These are phyloP conservation scores for Menidia beryllina DNA, from an alignment of 2,113 vertebrate species.

Conservation along the genomic window DNA sequence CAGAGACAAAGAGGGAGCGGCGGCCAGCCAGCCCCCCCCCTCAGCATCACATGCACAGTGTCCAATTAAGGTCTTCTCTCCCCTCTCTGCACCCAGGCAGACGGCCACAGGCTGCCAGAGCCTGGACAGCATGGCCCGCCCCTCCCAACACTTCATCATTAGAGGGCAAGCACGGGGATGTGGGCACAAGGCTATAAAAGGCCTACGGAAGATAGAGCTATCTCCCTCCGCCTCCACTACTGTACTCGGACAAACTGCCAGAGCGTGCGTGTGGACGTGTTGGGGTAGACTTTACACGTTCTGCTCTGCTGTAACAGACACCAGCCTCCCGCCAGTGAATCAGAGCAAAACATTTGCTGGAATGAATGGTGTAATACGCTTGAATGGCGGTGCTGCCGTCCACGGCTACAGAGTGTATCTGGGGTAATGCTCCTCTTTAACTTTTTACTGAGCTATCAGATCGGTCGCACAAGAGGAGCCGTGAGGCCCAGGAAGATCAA, in stretches of 20 bases:
- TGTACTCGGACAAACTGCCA: conserved; percentile 51
- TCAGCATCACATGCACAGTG: conserved; percentile 50
- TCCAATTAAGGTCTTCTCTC: conserved; percentile 78
- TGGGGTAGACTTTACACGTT: conserved; percentile 52
- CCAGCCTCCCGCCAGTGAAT: conserved; percentile 42
- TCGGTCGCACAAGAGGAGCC: too few relatives aligned
- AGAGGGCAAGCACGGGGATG: conserved; percentile 67
- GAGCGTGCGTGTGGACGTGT: conserved; percentile 27
- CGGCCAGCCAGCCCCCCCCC: conserved; percentile 12
- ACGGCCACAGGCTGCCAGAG: conserved; percentile 58
- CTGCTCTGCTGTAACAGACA: conserved; percentile 53
- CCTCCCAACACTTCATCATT: conserved; percentile 66
- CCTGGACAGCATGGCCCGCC: conserved; percentile 58
- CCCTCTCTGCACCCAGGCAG: conserved; percentile 37
- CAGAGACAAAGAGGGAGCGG: conserved; percentile 37
- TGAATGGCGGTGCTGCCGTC: conserved; percentile 17
- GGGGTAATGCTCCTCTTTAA: not conserved
- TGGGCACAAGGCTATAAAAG: conserved; percentile 77
- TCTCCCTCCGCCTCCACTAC: conserved; percentile 9
- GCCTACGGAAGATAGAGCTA: conserved; percentile 49
- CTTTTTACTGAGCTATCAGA: conserved; percentile 12
- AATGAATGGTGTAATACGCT: conserved; percentile 33
- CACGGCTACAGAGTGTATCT: conserved; percentile 4
- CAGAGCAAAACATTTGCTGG: conserved; percentile 34
- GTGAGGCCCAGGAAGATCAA: not conserved